phyloP scores from a whole-genome alignment of 1,140 invertebrate species.

The Drosophila aff. region DNA sequence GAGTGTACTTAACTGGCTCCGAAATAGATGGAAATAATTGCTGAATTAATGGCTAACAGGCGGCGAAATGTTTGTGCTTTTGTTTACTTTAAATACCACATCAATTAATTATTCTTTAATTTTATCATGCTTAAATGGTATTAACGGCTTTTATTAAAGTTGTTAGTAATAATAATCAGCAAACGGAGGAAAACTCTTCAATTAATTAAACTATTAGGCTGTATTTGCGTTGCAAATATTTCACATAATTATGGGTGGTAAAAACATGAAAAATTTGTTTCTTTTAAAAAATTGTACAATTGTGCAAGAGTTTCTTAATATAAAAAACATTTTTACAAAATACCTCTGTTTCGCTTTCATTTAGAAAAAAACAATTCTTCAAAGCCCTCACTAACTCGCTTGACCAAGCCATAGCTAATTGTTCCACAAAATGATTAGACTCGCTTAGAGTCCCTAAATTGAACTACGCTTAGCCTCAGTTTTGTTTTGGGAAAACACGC shows the following conservation, averaged over 20 bases:
- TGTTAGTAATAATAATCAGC: background rate
- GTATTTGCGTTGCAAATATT: background rate
- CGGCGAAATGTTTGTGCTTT: background rate
- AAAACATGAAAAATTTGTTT: no score
- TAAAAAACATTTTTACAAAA: no score
- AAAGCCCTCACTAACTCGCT: background rate
- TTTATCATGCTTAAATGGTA: slow-evolving; percentile 8
- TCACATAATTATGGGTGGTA: background rate
- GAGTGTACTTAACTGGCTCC: slow-evolving; percentile 7
- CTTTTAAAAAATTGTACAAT: no score
- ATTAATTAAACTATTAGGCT: background rate
- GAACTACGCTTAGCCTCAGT: slow-evolving; percentile 4
- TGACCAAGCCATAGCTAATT: slow-evolving; percentile 43
- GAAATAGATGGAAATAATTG: slow-evolving; percentile 26
- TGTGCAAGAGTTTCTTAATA: no score
- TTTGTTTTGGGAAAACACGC: slow-evolving; percentile 5
- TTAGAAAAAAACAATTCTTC: background rate
- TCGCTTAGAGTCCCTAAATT: slow-evolving; percentile 32
- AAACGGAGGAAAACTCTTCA: background rate
- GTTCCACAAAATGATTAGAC: slow-evolving; percentile 29
- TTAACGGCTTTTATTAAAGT: background rate
- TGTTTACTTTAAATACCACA: slow-evolving; percentile 2
- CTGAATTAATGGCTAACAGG: slow-evolving; percentile 1
- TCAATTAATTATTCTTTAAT: slow-evolving; percentile 4
- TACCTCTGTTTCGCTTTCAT: no score